These are phyloP conservation scores for Poecilia gillii DNA, from an alignment of 2,797 vertebrate genomes.

Conservation along the genomic window DNA sequence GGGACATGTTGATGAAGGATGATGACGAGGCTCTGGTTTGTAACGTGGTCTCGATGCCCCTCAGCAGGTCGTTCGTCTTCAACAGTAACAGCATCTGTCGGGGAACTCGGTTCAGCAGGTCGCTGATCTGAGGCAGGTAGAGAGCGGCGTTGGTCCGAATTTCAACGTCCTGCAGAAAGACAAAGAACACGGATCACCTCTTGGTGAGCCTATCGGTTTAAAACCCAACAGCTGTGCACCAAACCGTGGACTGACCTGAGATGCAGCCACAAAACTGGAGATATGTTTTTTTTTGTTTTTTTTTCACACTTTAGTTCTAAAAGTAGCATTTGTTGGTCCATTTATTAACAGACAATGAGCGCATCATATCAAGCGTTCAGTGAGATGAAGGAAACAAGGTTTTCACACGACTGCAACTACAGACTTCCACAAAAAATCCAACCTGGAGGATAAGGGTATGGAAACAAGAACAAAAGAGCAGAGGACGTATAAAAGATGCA, in stretches of 20 bases:
- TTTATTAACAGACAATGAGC: background rate
- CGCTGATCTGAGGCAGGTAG: conserved; percentile 94
- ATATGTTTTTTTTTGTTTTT: too few species aligned
- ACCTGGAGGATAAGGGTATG: background rate
- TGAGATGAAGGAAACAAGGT: background rate
- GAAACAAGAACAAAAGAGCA: background rate
- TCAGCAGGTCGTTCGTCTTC: conserved; percentile 96
- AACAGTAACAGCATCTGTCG: conserved; percentile 95
- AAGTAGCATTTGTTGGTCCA: background rate
- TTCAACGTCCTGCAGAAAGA: conserved; percentile 83
- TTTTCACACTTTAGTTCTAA: background rate
- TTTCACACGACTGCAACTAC: background rate
- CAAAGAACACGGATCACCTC: background rate
- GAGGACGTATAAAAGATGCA: conserved; percentile 11
- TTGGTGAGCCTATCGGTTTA: background rate
- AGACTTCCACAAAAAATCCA: background rate
- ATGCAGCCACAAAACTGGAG: background rate
- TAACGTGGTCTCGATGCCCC: conserved; percentile 90
- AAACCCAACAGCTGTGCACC: background rate
- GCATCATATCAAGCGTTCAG: background rate
- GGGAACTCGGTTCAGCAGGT: conserved; percentile 90
- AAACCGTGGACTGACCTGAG: background rate
- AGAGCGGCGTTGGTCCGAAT: conserved; percentile 87
- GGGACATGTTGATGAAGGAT: conserved; percentile 96
- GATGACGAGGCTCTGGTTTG: conserved; percentile 89